phyloP scores from a whole-genome alignment of 2,888 invertebrate genomes.

The Artemia sp. region DNA sequence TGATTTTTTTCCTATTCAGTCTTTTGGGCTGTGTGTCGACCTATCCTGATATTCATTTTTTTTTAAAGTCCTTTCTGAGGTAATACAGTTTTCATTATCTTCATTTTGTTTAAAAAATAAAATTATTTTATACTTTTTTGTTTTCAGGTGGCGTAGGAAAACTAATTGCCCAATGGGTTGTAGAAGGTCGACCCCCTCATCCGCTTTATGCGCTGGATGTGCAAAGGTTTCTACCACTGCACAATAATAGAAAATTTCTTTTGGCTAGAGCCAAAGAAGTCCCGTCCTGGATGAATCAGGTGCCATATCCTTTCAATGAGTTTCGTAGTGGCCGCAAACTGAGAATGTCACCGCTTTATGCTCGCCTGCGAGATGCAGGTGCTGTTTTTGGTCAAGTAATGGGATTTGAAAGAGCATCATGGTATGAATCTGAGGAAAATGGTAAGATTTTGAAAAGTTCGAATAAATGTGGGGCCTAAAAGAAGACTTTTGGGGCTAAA shows the following conservation, averaged over 20 bases:
- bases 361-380: conserved; percentile 69
- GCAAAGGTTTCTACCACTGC: conserved; percentile 71
- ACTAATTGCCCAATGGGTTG: conserved; percentile 64
- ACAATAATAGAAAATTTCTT: conserved; percentile 84
- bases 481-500: too few species aligned
- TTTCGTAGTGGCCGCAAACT: conserved; percentile 73
- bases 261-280: conserved; percentile 80
- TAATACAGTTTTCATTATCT: too few species aligned
- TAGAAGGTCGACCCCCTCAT: conserved; percentile 53
- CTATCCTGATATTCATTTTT: too few species aligned
- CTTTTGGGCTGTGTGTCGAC: too few species aligned
- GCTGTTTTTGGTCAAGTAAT: conserved; percentile 92
- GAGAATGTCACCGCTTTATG: conserved; percentile 85
- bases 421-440: conserved; percentile 49
- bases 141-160: conserved; percentile 67
- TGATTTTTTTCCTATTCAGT: too few species aligned
- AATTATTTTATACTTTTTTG: not conserved
- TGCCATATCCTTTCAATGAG: conserved; percentile 67
- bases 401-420: conserved; percentile 90
- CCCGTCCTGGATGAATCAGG: conserved; percentile 55
- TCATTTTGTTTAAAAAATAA: too few species aligned
- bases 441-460: conserved; percentile 31
- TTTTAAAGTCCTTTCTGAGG: too few species aligned
- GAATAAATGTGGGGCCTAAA: not conserved
- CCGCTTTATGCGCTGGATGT: conserved; percentile 81